A percentile compares a stretch with the other conserved stretches of the same genome.
These are phyloP conservation scores for Ciconia maguari DNA, from an alignment of 2,113 vertebrate genomes.

Conservation along the genomic window DNA sequence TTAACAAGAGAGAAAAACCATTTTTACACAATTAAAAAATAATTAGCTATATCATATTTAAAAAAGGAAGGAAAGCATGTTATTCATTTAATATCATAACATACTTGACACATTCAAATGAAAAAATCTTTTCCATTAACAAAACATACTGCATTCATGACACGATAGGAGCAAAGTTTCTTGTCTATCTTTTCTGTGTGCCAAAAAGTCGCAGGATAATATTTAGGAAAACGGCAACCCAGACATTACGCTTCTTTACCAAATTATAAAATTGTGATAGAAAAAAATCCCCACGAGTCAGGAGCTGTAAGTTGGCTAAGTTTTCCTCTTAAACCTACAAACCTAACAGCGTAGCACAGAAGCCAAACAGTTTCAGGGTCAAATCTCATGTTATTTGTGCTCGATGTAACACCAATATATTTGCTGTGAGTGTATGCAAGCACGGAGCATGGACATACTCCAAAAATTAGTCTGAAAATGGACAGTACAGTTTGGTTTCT, in stretches of 20 bases:
- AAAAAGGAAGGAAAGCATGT: conserved; percentile 32
- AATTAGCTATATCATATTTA: neutral
- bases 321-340: neutral
- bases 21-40: neutral
- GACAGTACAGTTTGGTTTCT: neutral
- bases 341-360: neutral
- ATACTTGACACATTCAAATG: neutral
- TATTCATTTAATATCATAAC: neutral
- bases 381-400: neutral
- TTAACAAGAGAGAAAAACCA: neutral
- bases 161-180: neutral
- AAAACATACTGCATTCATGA: conserved; percentile 10
- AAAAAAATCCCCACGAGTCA: neutral
- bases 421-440: neutral
- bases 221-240: neutral
- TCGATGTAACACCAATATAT: neutral
- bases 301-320: neutral
- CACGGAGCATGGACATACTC: neutral
- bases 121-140: neutral
- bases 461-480: neutral
- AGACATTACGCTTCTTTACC: neutral
- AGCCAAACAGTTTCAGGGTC: neutral
- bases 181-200: conserved; percentile 55
- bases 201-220: conserved; percentile 57
- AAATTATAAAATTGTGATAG: neutral